A percentile compares a stretch with the other conserved stretches of the same genome.
Conservation (phyloP, 64 coral and sea anemone species). For the Orbicella faveolata region DNA sequence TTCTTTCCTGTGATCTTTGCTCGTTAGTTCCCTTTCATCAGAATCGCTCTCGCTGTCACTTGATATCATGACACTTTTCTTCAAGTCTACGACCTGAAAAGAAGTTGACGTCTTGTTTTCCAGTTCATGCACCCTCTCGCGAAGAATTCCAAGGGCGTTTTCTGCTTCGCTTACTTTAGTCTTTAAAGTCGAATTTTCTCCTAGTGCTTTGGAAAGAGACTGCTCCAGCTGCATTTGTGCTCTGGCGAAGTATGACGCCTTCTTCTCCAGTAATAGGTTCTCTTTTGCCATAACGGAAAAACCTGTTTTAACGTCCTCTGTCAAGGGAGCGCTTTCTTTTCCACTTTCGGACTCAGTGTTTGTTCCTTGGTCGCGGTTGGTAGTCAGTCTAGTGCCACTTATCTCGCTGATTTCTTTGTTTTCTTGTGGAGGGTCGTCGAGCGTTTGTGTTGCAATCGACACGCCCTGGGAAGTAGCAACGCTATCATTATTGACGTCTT, state of each 20-base stretch:
- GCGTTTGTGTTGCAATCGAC: slow-evolving; percentile 1
- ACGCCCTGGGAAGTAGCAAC: not conserved
- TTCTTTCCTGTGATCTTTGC: not conserved
- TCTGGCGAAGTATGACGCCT: slow-evolving; percentile 67
- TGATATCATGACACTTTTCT: slow-evolving; percentile 1
- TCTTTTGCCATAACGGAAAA: slow-evolving; percentile 67
- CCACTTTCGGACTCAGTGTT: not conserved
- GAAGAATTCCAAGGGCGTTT: slow-evolving; percentile 19
- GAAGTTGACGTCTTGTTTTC: slow-evolving; percentile 31
- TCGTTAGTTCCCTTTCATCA: not conserved
- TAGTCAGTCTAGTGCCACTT: not conserved
- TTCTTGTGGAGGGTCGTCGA: not conserved
- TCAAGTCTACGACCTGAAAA: not conserved
- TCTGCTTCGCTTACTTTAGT: slow-evolving; percentile 61
- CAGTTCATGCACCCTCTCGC: slow-evolving; percentile 3
- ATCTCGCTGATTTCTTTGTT: not conserved
- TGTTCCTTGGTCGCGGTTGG: not conserved
- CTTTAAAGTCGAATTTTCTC: slow-evolving; percentile 42
- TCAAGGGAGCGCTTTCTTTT: not conserved
- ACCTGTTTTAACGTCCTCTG: not conserved
- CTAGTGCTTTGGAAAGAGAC: slow-evolving; percentile 39
- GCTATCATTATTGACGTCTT: not conserved
- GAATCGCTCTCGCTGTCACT: not conserved
- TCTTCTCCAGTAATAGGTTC: slow-evolving; percentile 65
- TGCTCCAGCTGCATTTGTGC: slow-evolving; percentile 55